Percentiles rank a stretch among this genome's conserved stretches.
Conservation (phyloP, 2,113 vertebrate species). For the Fregata magnificens region DNA sequence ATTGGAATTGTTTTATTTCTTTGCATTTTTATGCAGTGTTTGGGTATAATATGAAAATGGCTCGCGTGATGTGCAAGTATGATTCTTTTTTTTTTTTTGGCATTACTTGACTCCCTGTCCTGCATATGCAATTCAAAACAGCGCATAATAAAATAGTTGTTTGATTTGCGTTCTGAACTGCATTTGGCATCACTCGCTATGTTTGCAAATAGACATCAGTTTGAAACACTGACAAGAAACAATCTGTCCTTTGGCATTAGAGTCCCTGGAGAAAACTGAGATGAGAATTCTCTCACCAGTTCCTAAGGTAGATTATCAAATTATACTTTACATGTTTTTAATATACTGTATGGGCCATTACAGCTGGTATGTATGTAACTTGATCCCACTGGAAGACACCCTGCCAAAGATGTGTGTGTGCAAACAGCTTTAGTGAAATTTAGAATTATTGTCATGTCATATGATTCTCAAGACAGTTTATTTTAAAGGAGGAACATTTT, state of each 20-base stretch:
- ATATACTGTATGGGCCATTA: neutral
- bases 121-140: slow-evolving; percentile 4
- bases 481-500: neutral
- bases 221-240: slow-evolving; percentile 27
- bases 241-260: slow-evolving; percentile 28
- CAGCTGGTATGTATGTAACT: neutral
- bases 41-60: slow-evolving; percentile 33
- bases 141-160: neutral
- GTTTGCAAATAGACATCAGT: slow-evolving; percentile 38
- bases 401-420: neutral
- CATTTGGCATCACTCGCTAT: neutral
- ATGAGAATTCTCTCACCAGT: neutral
- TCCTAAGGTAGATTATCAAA: neutral
- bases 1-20: slow-evolving; percentile 19
- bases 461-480: neutral
- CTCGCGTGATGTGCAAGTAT: neutral
- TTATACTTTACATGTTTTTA: neutral
- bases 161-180: slow-evolving; percentile 11
- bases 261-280: neutral
- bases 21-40: slow-evolving; percentile 19
- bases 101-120: neutral
- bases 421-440: neutral
- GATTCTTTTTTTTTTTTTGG: neutral
- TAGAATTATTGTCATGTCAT: neutral
- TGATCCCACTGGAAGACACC: neutral